Percentiles rank a stretch among this genome's conserved stretches.
Evolutionary conservation across 2,888 invertebrate genomes (phyloP).

Genomic region (Carcina quercana): DNA sequence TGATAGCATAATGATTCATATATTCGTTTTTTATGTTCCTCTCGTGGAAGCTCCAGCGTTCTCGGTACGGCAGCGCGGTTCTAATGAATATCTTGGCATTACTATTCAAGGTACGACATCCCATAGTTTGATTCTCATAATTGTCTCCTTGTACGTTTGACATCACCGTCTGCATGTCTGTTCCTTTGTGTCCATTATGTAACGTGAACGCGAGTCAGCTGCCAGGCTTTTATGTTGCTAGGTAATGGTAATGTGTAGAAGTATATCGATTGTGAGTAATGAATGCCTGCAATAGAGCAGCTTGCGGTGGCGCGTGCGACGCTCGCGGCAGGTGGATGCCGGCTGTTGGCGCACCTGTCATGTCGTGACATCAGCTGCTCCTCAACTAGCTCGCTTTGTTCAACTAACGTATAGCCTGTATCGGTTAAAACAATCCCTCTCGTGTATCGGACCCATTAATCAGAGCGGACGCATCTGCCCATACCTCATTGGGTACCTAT

Average conservation of each 20-base stretch:
- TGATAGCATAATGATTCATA: too few relatives aligned
- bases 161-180: constrained; percentile 13
- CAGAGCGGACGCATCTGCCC: constrained; percentile 12
- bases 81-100: constrained; percentile 20
- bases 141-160: constrained; percentile 12
- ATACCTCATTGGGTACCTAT: constrained; percentile 5
- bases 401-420: constrained; percentile 2
- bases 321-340: constrained; percentile 53
- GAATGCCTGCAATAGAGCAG: constrained; percentile 49
- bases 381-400: constrained; percentile 46
- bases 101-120: constrained; percentile 24
- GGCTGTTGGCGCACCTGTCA: constrained; percentile 70
- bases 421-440: constrained; percentile 6
- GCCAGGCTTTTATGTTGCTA: constrained; percentile 27
- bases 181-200: constrained; percentile 22
- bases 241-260: constrained; percentile 33
- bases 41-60: constrained; percentile 20
- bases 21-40: constrained; percentile 20
- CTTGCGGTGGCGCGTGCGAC: constrained; percentile 62
- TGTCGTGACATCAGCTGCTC: constrained; percentile 59
- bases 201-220: constrained; percentile 38
- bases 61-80: constrained; percentile 20
- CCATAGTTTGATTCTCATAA: constrained; percentile 15
- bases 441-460: constrained; percentile 7
- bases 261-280: constrained; percentile 34